phyloP scores from a whole-genome alignment of 2,888 invertebrate genomes.

The Troides helena region DNA sequence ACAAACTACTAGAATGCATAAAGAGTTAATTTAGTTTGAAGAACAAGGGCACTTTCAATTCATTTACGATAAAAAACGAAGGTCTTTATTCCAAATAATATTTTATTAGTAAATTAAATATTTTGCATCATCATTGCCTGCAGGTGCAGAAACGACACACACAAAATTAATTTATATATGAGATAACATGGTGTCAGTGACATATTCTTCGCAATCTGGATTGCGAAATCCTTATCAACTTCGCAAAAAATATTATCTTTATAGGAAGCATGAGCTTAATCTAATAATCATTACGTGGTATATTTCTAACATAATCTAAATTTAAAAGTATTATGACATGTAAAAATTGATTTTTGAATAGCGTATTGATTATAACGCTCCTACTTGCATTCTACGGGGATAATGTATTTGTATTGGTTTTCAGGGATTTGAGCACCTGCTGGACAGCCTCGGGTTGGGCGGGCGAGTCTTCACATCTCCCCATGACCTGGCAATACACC shows the following conservation, averaged over 20 bases:
- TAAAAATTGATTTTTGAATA: too few relatives aligned
- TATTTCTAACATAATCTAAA: neutral
- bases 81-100: too few relatives aligned
- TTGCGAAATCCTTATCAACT: constrained; percentile 2
- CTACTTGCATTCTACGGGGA: too few relatives aligned
- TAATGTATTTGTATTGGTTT: constrained; percentile 22
- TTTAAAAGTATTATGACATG: too few relatives aligned
- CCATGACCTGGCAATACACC: constrained; percentile 75
- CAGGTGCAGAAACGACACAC: neutral
- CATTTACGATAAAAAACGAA: too few relatives aligned
- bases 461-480: constrained; percentile 80
- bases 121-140: neutral
- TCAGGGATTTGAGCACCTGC: constrained; percentile 84
- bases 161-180: neutral
- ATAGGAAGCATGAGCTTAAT: neutral
- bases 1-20: too few relatives aligned
- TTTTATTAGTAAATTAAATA: too few relatives aligned
- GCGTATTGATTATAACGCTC: too few relatives aligned
- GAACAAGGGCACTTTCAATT: too few relatives aligned
- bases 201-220: constrained; percentile 13
- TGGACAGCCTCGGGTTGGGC: constrained; percentile 83
- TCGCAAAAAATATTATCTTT: constrained; percentile 10
- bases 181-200: neutral
- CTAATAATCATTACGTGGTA: constrained; percentile 5
- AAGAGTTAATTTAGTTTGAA: too few relatives aligned